phyloP scores from a whole-genome alignment of 35 echinoderm and acorn worm genomes.

The Heliocidaris tuberculata region DNA sequence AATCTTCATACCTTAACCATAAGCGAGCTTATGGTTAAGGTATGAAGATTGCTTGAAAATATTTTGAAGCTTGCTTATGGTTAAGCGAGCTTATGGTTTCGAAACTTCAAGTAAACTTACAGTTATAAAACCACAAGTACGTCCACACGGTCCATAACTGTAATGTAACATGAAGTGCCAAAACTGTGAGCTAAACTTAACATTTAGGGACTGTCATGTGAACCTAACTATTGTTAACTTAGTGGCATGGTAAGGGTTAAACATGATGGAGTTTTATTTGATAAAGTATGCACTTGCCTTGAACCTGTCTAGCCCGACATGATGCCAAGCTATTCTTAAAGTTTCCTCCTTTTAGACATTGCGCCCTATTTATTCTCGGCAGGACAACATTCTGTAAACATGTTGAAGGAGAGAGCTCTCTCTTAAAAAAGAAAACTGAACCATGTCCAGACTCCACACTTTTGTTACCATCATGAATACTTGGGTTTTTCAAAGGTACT shows the following conservation, averaged over 20 bases:
- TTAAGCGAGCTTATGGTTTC: too few species aligned
- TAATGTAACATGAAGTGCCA: too few species aligned
- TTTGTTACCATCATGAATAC: not conserved
- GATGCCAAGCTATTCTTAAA: not conserved
- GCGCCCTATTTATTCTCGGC: not conserved
- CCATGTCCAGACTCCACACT: not conserved
- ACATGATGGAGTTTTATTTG: not conserved
- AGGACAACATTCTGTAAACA: not conserved
- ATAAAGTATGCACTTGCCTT: not conserved
- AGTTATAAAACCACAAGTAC: too few species aligned
- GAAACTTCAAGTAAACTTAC: too few species aligned
- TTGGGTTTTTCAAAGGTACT: not conserved
- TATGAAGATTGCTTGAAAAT: too few species aligned
- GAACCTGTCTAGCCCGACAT: not conserved
- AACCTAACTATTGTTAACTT: too few species aligned
- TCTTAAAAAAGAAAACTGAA: not conserved
- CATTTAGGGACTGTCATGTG: too few species aligned
- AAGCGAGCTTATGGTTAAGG: too few species aligned
- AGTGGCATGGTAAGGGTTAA: not conserved
- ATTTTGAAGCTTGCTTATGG: too few species aligned
- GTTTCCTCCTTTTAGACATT: not conserved
- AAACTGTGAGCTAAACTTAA: too few species aligned
- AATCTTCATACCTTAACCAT: too few species aligned
- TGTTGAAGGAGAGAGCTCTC: not conserved
- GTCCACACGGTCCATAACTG: too few species aligned